Percentiles rank a stretch among this genome's conserved stretches.
phyloP scores from a whole-genome alignment of 2,797 vertebrate genomes.

The Nyctalus aviator region DNA sequence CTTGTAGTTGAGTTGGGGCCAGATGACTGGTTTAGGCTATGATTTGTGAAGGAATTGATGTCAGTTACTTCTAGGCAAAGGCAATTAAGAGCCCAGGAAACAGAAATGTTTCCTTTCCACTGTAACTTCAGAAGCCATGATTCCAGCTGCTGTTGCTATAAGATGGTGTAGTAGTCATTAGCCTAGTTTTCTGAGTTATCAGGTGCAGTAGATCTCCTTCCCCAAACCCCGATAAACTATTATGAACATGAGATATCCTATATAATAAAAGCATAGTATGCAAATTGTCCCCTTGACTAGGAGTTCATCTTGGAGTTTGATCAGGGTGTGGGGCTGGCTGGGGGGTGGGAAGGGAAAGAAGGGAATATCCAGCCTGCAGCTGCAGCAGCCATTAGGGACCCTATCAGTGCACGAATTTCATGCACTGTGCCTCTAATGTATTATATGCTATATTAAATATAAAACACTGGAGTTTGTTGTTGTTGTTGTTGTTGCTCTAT shows the following conservation, averaged over 20 bases:
- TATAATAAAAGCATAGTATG: no score
- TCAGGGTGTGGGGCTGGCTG: accelerated
- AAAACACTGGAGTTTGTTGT: neutral
- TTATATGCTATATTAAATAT: neutral
- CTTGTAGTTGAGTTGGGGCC: neutral
- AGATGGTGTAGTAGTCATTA: neutral
- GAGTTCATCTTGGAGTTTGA: no score
- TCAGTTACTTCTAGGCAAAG: neutral
- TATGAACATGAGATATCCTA: neutral
- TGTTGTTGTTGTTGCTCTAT: neutral
- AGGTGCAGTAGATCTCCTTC: neutral
- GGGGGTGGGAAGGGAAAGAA: no score
- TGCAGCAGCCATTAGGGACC: no score
- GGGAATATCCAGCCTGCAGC: no score
- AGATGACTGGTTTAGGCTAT: neutral
- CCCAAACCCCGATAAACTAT: neutral
- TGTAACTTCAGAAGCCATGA: neutral
- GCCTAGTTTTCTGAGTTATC: neutral
- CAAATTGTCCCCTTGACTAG: no score
- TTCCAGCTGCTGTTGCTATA: neutral
- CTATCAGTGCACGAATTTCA: no score
- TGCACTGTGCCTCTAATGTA: neutral
- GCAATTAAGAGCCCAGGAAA: neutral
- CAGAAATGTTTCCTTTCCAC: neutral
- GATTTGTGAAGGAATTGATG: neutral